Base-by-base conservation (phyloP, 2,113 vertebrate species). In the Aspidoscelis tigris region DNA sequence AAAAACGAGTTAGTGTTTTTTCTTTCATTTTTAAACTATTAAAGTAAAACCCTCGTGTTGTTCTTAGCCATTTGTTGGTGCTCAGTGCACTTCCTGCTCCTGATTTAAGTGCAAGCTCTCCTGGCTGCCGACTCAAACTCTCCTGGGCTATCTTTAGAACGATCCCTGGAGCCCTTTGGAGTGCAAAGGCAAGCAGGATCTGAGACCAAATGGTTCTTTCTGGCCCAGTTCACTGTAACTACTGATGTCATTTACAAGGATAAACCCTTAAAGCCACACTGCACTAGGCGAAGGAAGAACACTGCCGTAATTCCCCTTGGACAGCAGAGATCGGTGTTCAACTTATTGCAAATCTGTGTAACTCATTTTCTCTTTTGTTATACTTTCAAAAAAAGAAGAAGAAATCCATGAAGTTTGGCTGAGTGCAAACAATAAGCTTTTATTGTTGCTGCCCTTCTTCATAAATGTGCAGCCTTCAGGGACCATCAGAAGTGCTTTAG, bases 381-480 rank as follows among this genome's bases (percentile, higher is more conserved):
- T 96, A 96, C 95, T 96, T 97, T 79, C 26, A 11, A 7, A 16
- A n/a, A 41, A 9, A 8, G 14, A n/a, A 7, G 22, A 96, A 96
- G 95, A 96, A 95, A 95, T 95, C 95, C 91, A 95, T 93, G 93
- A 91, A 95, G 92, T 93, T 93, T 93, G 91, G 92, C 91, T 93
- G 90, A 95, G 93, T 93, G 93, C 91, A 94, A 95, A 96, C 95
- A 97, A 96, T 97, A 96, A 97, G 95, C 94, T 94, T 96, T 96
- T 95, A 96, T 95, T 95, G 94, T 94, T 66, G 89, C 87, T 95
- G 94, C 90, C 91, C 94, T 95, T 91, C 93, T 93, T 95, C 95
- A 95, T 96, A 95, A 96, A 94, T 83, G 91, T 68, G 82, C 85
- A 94, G 95, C 92, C 96, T 95, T 93, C 92, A 86, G 94, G 93